Percentiles rank a stretch among this genome's conserved stretches.
Evolutionary conservation across 2,888 invertebrate species (phyloP).

Genomic region (Tortricodes alternella): DNA sequence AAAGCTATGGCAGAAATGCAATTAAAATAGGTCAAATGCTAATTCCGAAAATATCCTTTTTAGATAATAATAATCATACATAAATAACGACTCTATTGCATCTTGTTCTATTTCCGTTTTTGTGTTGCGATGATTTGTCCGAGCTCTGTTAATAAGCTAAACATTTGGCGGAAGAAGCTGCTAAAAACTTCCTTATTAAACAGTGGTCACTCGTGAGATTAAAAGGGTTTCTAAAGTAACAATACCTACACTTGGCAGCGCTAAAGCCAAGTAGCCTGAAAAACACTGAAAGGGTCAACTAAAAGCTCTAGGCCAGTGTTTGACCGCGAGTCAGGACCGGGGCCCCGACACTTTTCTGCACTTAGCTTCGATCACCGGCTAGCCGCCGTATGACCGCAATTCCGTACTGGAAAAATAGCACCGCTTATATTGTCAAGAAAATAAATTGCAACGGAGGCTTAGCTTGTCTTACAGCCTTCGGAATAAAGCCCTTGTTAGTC

Average conservation of each 20-base stretch:
- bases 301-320: conserved; percentile 56
- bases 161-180: too few species aligned
- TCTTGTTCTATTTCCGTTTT: too few species aligned
- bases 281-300: conserved; percentile 53
- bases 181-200: too few species aligned
- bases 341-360: conserved; percentile 63
- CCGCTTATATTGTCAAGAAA: conserved; percentile 60
- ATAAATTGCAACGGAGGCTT: conserved; percentile 46
- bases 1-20: too few species aligned
- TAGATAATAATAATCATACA: too few species aligned
- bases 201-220: conserved; percentile 11
- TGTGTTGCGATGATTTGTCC: too few species aligned
- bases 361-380: conserved; percentile 50
- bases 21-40: too few species aligned
- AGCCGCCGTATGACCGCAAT: conserved; percentile 64
- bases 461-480: conserved; percentile 36
- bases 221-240: conserved; percentile 19
- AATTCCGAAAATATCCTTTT: too few species aligned
- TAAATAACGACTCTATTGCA: too few species aligned
- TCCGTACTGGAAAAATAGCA: conserved; percentile 56
- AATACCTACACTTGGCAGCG: conserved; percentile 36
- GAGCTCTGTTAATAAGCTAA: too few species aligned
- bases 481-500: conserved; percentile 51
- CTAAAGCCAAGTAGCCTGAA: conserved; percentile 38
- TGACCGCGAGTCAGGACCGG: conserved; percentile 44